Conservation (phyloP, 2,888 invertebrate genomes). For the Andrena praecox region DNA sequence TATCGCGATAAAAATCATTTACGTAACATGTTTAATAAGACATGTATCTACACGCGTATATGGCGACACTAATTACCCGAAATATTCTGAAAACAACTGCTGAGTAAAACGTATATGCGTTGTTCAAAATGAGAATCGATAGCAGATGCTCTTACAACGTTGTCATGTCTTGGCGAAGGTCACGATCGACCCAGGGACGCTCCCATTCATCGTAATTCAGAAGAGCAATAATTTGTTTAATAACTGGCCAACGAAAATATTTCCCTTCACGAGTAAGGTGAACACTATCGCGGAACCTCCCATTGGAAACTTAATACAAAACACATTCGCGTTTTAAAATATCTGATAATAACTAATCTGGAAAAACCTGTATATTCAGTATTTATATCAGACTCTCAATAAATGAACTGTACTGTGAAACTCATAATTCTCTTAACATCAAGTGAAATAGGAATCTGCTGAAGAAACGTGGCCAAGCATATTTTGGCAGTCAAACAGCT, state of each 20-base stretch:
- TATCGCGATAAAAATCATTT: conserved; percentile 5
- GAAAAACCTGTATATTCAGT: not conserved
- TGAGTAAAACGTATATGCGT: not conserved
- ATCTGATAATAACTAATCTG: not conserved
- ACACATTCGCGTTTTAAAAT: not conserved
- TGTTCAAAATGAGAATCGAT: not conserved
- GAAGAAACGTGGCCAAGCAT: not conserved
- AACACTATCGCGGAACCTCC: not conserved
- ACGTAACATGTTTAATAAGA: not conserved
- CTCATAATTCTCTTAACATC: not conserved
- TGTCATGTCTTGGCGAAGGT: not conserved
- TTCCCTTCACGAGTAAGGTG: not conserved
- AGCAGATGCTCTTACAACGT: no score
- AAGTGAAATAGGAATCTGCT: not conserved
- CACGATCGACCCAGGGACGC: conserved; percentile 3
- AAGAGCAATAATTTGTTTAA: not conserved
- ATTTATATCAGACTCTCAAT: no score
- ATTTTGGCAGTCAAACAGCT: not conserved
- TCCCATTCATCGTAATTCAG: not conserved
- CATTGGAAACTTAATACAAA: not conserved
- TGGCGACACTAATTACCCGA: not conserved
- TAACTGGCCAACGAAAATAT: not conserved
- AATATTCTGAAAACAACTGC: not conserved
- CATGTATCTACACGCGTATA: not conserved
- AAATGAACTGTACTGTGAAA: no score